Evolutionary conservation across 1,140 invertebrate genomes (phyloP).

Genomic region (Telenomus remus): DNA sequence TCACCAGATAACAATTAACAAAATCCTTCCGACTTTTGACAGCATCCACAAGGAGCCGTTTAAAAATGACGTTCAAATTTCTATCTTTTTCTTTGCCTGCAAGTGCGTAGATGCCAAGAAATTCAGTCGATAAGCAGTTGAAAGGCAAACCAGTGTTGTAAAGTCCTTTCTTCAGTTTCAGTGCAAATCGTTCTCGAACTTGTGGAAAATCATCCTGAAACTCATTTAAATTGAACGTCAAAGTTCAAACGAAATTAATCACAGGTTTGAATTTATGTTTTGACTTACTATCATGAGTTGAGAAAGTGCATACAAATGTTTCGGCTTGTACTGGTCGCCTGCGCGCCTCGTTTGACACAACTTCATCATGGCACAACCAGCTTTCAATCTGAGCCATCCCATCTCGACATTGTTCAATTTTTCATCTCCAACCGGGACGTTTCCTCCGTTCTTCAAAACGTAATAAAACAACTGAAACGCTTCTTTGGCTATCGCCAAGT

Average conservation of each 20-base stretch:
- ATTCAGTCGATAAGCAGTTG: constrained; percentile 94
- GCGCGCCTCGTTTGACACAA: constrained; percentile 97
- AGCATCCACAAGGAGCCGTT: constrained; percentile 86
- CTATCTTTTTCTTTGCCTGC: constrained; percentile 90
- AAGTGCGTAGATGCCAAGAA: constrained; percentile 96
- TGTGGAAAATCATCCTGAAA: constrained; percentile 87
- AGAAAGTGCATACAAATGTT: constrained; percentile 96
- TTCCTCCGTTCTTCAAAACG: constrained; percentile 92
- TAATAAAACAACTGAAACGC: constrained; percentile 94
- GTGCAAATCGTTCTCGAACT: constrained; percentile 92
- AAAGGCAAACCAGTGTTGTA: constrained; percentile 84
- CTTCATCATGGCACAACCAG: constrained; percentile 96
- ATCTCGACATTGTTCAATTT: constrained; percentile 88
- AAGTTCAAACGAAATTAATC: too few relatives aligned
- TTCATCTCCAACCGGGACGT: constrained; percentile 84
- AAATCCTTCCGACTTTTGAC: constrained; percentile 93
- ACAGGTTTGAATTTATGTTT: too few relatives aligned
- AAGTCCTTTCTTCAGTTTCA: constrained; percentile 93
- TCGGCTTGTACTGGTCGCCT: constrained; percentile 93
- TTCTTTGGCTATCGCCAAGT: constrained; percentile 92
- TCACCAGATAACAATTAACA: constrained; percentile 82
- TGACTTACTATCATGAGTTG: constrained; percentile 91
- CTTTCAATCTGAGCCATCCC: constrained; percentile 91
- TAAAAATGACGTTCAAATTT: constrained; percentile 80
- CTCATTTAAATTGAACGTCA: too few relatives aligned